phyloP scores from a whole-genome alignment of 2,113 vertebrate genomes.

The Candoia aspera region DNA sequence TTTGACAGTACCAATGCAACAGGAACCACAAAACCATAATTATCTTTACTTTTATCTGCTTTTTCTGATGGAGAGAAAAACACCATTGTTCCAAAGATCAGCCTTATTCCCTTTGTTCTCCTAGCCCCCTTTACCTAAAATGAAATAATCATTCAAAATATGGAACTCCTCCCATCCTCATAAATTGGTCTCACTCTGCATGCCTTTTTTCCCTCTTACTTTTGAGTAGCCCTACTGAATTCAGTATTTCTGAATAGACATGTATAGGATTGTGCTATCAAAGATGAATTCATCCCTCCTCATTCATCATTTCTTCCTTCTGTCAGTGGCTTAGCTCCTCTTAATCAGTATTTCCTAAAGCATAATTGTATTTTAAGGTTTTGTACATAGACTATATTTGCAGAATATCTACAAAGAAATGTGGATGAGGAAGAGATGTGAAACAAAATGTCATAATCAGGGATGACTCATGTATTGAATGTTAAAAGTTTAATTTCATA shows the following conservation, averaged over 20 bases:
- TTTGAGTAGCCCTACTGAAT: background rate
- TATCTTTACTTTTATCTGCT: background rate
- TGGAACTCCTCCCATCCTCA: background rate
- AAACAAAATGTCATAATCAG: background rate
- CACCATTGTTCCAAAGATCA: background rate
- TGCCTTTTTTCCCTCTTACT: background rate
- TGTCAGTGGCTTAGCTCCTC: background rate
- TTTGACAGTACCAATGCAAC: background rate
- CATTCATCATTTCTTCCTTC: background rate
- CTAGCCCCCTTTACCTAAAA: background rate
- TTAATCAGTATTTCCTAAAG: background rate
- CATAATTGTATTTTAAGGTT: background rate
- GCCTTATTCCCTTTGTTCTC: background rate
- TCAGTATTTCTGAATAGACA: background rate
- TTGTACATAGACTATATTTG: background rate
- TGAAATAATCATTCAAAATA: conserved; percentile 1
- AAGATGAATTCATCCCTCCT: background rate
- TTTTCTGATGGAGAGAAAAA: background rate
- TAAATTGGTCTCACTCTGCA: background rate
- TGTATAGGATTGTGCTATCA: background rate
- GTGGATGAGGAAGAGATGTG: background rate
- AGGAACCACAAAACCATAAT: background rate
- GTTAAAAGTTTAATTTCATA: background rate
- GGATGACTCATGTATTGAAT: background rate
- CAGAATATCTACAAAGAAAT: background rate